Evolutionary conservation across 1,140 invertebrate species (phyloP).

Genomic region (Pectinophora gossypiella): DNA sequence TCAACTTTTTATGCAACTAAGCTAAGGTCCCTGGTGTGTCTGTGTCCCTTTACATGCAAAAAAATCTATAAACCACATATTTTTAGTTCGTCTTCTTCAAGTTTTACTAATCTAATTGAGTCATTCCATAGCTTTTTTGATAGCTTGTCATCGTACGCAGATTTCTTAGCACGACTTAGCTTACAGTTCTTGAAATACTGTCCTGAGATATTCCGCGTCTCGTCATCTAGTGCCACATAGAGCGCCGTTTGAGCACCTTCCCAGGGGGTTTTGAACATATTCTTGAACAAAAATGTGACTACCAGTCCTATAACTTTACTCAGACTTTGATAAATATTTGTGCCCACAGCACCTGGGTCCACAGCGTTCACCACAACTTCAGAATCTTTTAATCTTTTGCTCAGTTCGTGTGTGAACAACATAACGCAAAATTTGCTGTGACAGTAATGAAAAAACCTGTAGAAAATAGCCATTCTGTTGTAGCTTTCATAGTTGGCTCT

Average conservation of each 20-base stretch:
- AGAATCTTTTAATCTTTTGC: conserved; percentile 66
- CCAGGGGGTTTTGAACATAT: conserved; percentile 30
- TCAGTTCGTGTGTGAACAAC: conserved; percentile 78
- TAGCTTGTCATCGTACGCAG: conserved; percentile 11
- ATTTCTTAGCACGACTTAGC: conserved; percentile 12
- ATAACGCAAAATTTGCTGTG: conserved; percentile 83
- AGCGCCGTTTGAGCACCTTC: conserved; percentile 53
- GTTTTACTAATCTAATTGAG: conserved; percentile 31
- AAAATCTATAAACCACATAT: no score
- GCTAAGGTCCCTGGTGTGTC: no score
- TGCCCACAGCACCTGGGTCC: conserved; percentile 86
- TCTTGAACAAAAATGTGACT: background rate
- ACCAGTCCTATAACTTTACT: background rate
- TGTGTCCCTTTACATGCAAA: no score
- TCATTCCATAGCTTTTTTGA: conserved; percentile 35
- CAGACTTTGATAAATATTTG: conserved; percentile 76
- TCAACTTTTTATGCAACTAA: no score
- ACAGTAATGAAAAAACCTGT: conserved; percentile 78
- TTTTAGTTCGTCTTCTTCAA: conserved; percentile 25
- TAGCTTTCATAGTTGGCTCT: conserved; percentile 78
- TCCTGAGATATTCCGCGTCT: conserved; percentile 40
- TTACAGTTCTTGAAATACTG: conserved; percentile 49
- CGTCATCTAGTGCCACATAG: conserved; percentile 35
- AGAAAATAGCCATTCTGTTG: conserved; percentile 12
- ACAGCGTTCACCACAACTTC: conserved; percentile 80